Conservation (phyloP, 64 coral and sea anemone species). For the Anthopleura sola region DNA sequence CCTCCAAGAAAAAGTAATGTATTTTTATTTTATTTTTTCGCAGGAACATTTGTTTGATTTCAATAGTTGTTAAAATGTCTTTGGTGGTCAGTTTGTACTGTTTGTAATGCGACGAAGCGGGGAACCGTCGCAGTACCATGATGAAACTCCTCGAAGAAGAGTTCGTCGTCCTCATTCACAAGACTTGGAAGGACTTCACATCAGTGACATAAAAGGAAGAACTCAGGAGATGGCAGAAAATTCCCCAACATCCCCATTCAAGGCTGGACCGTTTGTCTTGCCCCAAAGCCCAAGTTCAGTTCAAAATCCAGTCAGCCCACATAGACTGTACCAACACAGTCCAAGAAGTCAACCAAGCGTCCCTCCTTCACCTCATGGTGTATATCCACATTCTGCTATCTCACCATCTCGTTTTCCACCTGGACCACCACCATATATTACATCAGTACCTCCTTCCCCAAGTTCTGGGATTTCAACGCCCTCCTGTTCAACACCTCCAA, state of each 20-base stretch:
- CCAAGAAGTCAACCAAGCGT: slow-evolving; percentile 43
- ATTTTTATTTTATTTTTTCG: slow-evolving; percentile 30
- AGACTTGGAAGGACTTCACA: slow-evolving; percentile 81
- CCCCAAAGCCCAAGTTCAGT: slow-evolving; percentile 50
- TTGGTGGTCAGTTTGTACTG: slow-evolving; percentile 3
- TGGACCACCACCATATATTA: slow-evolving; percentile 66
- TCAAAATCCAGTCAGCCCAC: slow-evolving; percentile 73
- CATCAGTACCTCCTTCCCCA: slow-evolving; percentile 61
- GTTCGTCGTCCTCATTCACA: slow-evolving; percentile 88
- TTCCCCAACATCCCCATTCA: slow-evolving; percentile 79
- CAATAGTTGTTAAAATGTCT: slow-evolving; percentile 23
- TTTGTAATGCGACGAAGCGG: slow-evolving; percentile 89
- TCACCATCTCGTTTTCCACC: slow-evolving; percentile 83
- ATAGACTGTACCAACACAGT: slow-evolving; percentile 46
- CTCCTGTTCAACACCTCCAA: slow-evolving; percentile 81
- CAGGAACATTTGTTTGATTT: slow-evolving; percentile 26
- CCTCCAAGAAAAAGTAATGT: slow-evolving; percentile 32
- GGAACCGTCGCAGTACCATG: slow-evolving; percentile 94
- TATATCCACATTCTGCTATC: slow-evolving; percentile 72
- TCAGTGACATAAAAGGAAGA: slow-evolving; percentile 73
- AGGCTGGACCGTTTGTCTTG: slow-evolving; percentile 68
- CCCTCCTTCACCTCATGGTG: slow-evolving; percentile 53
- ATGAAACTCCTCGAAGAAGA: slow-evolving; percentile 96
- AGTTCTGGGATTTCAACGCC: slow-evolving; percentile 69
- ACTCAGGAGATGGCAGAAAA: slow-evolving; percentile 66